Base-by-base conservation (phyloP, 2,888 invertebrate species). In the Hypomecis atomaria region DNA sequence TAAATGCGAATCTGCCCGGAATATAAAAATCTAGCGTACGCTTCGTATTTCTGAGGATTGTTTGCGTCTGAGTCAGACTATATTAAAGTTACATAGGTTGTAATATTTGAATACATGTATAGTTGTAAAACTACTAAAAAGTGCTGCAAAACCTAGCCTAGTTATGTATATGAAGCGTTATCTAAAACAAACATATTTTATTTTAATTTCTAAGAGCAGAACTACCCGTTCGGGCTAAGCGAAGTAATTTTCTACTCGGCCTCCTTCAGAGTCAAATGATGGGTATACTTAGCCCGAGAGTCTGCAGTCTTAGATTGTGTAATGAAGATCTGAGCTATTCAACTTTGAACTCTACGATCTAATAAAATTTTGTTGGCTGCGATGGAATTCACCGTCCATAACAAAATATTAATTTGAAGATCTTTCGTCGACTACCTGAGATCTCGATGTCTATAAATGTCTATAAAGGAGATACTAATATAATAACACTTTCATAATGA, bases 401-500 rank as follows among this genome's bases (percentile, higher is more conserved):
- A 38, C 10, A 36, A 33, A 40, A 47, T 49, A 7, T 8, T 6
- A 11, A 58, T 36, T 43, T 34, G 11, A 10, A 49, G 9, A 58
- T 44, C 50, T n/a, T 36, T 8, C 8, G 59, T 37, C 23, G 10
- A 52, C 40, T 8, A 33, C 10, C 4, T n/a, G 10, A 52, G 33
- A 52, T 52, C 52, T 52, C 23, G 23, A 23, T 23, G n/a, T 59
- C 36, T 48, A 38, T 23, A 2, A 23, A n/a, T n/a, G n/a, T n/a
- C n/a, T n/a, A n/a, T n/a, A 23, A 23, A 23, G 23, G 36, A 61
- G 34, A 48, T 48, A 54, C 34, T 40, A 37, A 40, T 52, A 42
- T 42, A 54, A 49, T 48, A 44, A 48, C 43, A 13, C 37, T 43
- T 57, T 9, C 42, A 43, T 59, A 58, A 48, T 63, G 48, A 23